Conservation (phyloP, 2,888 invertebrate genomes). For the Dicyrtoma fusca region DNA sequence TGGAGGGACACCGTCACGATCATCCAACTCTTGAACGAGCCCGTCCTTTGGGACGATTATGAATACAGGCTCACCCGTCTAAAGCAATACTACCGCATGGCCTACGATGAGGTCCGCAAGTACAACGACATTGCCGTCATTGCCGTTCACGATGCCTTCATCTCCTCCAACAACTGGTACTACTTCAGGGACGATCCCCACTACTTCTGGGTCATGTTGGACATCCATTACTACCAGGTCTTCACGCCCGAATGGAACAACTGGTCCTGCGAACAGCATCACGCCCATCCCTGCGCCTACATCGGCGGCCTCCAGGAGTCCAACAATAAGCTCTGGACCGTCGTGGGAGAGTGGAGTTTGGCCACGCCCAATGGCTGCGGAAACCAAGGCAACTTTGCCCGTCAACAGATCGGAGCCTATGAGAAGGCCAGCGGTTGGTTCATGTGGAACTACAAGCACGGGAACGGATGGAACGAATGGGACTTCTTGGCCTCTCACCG, state of each 20-base stretch:
- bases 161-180: constrained; percentile 51
- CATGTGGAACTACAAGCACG: constrained; percentile 34
- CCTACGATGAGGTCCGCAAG: constrained; percentile 49
- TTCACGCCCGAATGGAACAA: constrained; percentile 41
- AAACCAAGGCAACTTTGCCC: constrained; percentile 36
- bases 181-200: constrained; percentile 52
- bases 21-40: constrained; percentile 55
- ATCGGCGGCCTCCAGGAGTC: constrained; percentile 41
- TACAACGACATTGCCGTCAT: constrained; percentile 51
- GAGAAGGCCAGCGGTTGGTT: constrained; percentile 42
- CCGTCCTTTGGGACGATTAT: constrained; percentile 53
- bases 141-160: constrained; percentile 56
- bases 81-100: constrained; percentile 48
- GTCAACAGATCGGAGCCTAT: constrained; percentile 50
- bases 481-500: constrained; percentile 21
- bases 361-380: constrained; percentile 46
- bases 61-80: constrained; percentile 47
- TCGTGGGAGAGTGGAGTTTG: constrained; percentile 55
- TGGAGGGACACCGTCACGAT: constrained; percentile 52
- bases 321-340: constrained; percentile 49
- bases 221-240: constrained; percentile 42
- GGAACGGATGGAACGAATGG: constrained; percentile 35
- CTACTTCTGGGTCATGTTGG: constrained; percentile 47
- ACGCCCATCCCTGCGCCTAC: constrained; percentile 38
- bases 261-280: constrained; percentile 46